Evolutionary conservation across 2,797 vertebrate species (phyloP).

Genomic region (Dicrostonyx torquatus): DNA sequence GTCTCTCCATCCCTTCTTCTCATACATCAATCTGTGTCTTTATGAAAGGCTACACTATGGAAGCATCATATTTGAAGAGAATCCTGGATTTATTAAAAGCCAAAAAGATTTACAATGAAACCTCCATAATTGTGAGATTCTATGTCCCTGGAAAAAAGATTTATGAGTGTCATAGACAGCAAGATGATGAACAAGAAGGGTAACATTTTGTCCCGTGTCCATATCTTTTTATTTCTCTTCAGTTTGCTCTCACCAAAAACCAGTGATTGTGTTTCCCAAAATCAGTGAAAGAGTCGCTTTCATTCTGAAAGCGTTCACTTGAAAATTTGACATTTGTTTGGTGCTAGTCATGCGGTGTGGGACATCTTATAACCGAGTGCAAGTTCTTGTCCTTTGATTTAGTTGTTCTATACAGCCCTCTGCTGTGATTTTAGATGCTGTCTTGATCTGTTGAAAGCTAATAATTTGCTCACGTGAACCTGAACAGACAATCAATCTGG

Average conservation of each 20-base stretch:
- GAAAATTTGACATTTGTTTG: slow-evolving; percentile 15
- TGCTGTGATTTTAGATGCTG: neutral
- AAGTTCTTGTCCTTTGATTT: neutral
- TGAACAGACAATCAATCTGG: neutral
- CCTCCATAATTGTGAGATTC: neutral
- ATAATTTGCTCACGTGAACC: neutral
- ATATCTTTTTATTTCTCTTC: neutral
- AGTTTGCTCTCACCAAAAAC: neutral
- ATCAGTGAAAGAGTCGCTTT: neutral
- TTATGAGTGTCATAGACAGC: neutral
- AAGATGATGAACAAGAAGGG: neutral
- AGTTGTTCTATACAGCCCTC: neutral
- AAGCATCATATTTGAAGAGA: slow-evolving; percentile 22
- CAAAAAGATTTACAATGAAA: slow-evolving; percentile 8
- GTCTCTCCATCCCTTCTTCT: neutral
- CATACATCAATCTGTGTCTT: neutral
- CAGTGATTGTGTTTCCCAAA: neutral
- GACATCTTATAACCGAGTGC: neutral
- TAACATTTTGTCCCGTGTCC: neutral
- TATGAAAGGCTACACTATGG: neutral
- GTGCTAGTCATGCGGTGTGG: neutral
- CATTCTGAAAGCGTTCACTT: slow-evolving; percentile 23
- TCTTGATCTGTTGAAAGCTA: slow-evolving; percentile 3
- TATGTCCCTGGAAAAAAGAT: neutral
- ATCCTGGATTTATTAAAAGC: slow-evolving; percentile 4